These are phyloP conservation scores for Tauraco hartlaubi DNA, from an alignment of 2,797 vertebrate genomes.

Conservation along the genomic window DNA sequence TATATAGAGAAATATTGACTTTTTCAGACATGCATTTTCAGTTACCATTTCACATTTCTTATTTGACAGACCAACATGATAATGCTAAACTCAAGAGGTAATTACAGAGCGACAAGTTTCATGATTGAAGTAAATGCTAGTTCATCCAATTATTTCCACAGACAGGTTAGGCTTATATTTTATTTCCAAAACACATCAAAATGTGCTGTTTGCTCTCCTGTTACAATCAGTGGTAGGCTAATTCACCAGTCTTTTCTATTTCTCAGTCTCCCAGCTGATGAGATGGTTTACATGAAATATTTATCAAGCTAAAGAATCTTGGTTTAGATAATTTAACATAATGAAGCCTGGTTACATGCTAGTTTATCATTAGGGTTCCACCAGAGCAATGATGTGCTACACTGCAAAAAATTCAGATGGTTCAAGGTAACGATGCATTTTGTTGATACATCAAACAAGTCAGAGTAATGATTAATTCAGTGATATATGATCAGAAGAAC, in stretches of 20 bases:
- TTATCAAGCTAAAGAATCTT: constrained; percentile 14
- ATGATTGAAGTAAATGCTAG: background rate
- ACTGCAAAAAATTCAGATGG: background rate
- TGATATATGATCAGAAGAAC: background rate
- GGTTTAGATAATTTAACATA: constrained; percentile 41
- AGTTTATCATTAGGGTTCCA: constrained; percentile 8
- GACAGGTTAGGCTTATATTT: background rate
- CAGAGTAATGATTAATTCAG: constrained; percentile 14
- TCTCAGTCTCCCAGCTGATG: background rate
- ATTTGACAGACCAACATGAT: background rate
- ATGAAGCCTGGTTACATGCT: constrained; percentile 5
- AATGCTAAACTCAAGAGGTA: background rate
- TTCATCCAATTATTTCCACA: constrained; percentile 23
- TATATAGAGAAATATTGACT: background rate
- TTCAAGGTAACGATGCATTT: constrained; percentile 44
- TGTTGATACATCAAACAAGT: background rate
- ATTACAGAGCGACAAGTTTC: background rate
- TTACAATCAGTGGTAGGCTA: background rate
- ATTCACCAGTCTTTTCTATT: background rate
- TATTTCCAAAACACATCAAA: background rate
- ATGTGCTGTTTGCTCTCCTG: background rate
- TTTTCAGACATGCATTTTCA: background rate
- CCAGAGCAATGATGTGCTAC: background rate
- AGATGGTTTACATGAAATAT: background rate
- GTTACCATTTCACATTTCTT: background rate